A percentile compares a stretch with the other conserved stretches of the same genome.
These are phyloP conservation scores for Idaea dimidiata DNA, from an alignment of 2,888 invertebrate genomes.

Conservation along the genomic window DNA sequence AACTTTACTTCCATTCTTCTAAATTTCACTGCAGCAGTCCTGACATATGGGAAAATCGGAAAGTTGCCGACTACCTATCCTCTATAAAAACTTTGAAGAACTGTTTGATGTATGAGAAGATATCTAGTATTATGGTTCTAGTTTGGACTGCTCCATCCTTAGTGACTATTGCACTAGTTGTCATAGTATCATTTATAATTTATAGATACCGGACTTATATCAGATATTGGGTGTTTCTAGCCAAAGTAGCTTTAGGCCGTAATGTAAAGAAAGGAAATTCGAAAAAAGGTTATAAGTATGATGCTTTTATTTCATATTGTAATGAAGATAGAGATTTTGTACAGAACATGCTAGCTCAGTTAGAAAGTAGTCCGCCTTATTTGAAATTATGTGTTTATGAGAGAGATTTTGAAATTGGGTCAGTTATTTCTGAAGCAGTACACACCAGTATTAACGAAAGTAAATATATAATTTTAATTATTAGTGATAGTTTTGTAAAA, in stretches of 20 bases:
- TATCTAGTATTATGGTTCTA: conserved; percentile 59
- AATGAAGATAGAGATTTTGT: conserved; percentile 83
- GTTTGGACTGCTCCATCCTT: conserved; percentile 67
- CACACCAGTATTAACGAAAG: conserved; percentile 83
- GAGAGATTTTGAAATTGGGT: conserved; percentile 84
- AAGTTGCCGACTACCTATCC: conserved; percentile 62
- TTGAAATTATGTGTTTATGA: conserved; percentile 86
- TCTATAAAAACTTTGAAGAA: conserved; percentile 58
- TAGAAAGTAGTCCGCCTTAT: conserved; percentile 81
- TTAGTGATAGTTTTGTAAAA: conserved; percentile 85
- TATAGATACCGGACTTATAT: conserved; percentile 75
- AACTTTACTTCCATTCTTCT: conserved; percentile 54
- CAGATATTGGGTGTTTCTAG: conserved; percentile 79
- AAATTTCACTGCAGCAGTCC: conserved; percentile 69
- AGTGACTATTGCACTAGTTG: conserved; percentile 53
- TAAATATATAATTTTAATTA: conserved; percentile 83
- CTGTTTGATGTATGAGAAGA: conserved; percentile 63
- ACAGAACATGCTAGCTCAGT: conserved; percentile 77
- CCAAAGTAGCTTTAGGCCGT: conserved; percentile 74
- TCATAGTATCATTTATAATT: conserved; percentile 44
- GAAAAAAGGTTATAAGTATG: conserved; percentile 69
- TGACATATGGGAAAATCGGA: conserved; percentile 66
- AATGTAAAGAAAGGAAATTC: conserved; percentile 45
- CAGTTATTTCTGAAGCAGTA: conserved; percentile 84
- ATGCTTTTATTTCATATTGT: conserved; percentile 83